phyloP scores from a whole-genome alignment of 2,888 invertebrate genomes.

The Nymphalis c-album region DNA sequence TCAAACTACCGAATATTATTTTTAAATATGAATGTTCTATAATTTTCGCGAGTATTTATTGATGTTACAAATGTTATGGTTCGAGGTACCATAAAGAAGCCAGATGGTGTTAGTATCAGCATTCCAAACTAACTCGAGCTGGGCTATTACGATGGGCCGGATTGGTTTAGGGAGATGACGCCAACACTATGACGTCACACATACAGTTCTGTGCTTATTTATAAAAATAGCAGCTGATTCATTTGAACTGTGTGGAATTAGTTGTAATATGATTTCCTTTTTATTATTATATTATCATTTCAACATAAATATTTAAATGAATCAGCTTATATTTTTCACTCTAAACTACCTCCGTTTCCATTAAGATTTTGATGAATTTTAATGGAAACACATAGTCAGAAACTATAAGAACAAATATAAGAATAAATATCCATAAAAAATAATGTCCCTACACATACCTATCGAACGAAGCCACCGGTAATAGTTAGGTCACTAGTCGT shows the following conservation, averaged over 20 bases:
- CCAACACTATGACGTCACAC: slow-evolving; percentile 26
- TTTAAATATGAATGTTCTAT: background rate
- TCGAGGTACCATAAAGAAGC: slow-evolving; percentile 23
- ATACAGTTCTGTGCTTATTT: slow-evolving; percentile 13
- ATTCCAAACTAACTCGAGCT: slow-evolving; percentile 19
- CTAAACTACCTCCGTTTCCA: too few relatives aligned
- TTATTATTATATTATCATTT: too few relatives aligned
- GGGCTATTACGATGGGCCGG: slow-evolving; percentile 19
- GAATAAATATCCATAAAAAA: too few relatives aligned
- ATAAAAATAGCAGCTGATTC: slow-evolving; percentile 27
- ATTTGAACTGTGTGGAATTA: background rate
- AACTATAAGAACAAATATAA: too few relatives aligned
- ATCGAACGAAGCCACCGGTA: too few relatives aligned
- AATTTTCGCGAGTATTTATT: slow-evolving; percentile 25
- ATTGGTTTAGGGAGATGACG: slow-evolving; percentile 32
- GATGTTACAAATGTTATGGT: slow-evolving; percentile 8
- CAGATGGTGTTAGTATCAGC: slow-evolving; percentile 32
- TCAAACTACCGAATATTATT: background rate
- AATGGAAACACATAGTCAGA: too few relatives aligned
- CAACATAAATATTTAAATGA: too few relatives aligned
- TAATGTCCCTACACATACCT: too few relatives aligned
- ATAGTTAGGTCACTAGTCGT: too few relatives aligned
- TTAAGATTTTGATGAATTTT: too few relatives aligned
- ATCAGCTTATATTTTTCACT: too few relatives aligned
- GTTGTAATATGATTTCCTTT: background rate